Conservation (phyloP, 2,113 vertebrate species). For the Spheniscus mendiculus region DNA sequence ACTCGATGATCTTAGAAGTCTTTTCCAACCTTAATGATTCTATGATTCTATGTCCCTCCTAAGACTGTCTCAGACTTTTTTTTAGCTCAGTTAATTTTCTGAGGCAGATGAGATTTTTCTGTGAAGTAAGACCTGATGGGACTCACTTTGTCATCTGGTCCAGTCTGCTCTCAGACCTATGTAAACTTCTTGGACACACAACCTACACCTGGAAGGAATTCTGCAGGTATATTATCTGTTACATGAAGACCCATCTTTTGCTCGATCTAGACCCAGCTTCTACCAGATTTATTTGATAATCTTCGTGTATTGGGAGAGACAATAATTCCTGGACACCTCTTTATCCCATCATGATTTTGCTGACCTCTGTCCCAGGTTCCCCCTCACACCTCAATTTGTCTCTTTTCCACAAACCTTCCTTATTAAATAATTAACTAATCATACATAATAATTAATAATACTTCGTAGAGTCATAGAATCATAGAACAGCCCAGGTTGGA, state of each 20-base stretch:
- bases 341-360: neutral
- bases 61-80: neutral
- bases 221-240: neutral
- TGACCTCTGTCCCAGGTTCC: neutral
- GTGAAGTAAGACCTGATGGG: neutral
- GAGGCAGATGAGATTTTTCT: neutral
- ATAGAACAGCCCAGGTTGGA: neutral
- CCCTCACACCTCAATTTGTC: neutral
- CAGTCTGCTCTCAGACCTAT: neutral
- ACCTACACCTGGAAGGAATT: neutral
- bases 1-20: too few species aligned
- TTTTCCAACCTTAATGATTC: too few species aligned
- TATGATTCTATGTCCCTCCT: neutral
- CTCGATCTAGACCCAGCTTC: neutral
- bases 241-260: neutral
- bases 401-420: neutral
- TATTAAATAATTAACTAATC: neutral
- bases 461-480: neutral
- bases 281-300: neutral
- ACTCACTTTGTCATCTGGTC: neutral
- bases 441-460: neutral
- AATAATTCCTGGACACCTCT: neutral
- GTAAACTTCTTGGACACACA: neutral
- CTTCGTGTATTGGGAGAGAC: neutral
- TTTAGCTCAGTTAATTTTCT: neutral